Evolutionary conservation across 1,140 invertebrate species (phyloP).

Genomic region (Apis florea): DNA sequence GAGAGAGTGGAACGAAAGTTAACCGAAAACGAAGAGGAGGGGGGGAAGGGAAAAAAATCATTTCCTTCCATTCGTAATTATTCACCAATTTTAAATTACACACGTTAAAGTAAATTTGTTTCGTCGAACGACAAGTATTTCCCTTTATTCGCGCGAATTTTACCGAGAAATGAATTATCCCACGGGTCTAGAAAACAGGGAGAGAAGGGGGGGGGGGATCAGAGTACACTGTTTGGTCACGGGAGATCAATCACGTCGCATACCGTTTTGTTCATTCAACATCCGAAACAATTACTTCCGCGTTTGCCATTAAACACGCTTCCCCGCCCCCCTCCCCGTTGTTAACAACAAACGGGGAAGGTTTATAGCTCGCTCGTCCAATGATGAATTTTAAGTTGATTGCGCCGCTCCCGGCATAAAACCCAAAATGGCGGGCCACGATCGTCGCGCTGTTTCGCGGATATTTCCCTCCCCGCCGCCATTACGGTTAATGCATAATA

Average conservation of each 20-base stretch:
- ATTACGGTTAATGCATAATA: slow-evolving; percentile 32
- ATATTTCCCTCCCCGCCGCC: slow-evolving; percentile 7
- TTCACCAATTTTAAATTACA: no score
- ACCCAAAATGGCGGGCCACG: slow-evolving; percentile 1
- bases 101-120: no score
- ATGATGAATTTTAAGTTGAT: slow-evolving; percentile 23
- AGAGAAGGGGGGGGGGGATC: no score
- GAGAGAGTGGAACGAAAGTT: no score
- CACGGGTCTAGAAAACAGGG: no score
- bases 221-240: neutral
- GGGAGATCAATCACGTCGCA: slow-evolving; percentile 7
- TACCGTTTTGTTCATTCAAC: slow-evolving; percentile 2
- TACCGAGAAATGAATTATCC: no score
- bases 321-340: neutral
- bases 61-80: no score
- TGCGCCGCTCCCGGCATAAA: neutral
- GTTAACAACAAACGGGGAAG: neutral
- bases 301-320: slow-evolving; percentile 12
- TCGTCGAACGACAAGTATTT: no score
- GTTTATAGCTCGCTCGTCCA: neutral
- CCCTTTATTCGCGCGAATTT: no score
- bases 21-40: accelerated
- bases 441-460: slow-evolving; percentile 6
- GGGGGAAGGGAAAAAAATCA: accelerated
- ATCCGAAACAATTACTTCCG: slow-evolving; percentile 5